Evolutionary conservation across 2,888 invertebrate genomes (phyloP).

Genomic region (Arge pagana): DNA sequence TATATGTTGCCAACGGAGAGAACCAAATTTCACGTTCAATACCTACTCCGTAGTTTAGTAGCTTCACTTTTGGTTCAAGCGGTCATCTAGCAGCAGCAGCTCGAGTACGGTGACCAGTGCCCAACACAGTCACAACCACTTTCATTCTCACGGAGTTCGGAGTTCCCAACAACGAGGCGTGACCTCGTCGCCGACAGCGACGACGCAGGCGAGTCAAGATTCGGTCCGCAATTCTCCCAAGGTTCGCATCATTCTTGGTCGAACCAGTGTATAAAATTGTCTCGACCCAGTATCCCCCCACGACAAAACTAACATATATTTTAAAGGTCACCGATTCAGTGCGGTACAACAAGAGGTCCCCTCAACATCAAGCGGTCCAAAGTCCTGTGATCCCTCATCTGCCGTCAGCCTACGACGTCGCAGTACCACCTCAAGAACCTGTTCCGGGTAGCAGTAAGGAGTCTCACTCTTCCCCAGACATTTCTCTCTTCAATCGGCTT

Average conservation of each 20-base stretch:
- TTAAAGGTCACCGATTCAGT: constrained; percentile 43
- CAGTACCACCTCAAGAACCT: constrained; percentile 43
- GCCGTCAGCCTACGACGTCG: constrained; percentile 40
- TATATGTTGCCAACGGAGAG: not conserved
- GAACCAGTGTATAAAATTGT: no score
- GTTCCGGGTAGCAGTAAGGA: constrained; percentile 52
- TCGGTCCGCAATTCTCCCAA: constrained; percentile 50
- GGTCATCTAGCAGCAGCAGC: constrained; percentile 51
- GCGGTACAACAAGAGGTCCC: constrained; percentile 47
- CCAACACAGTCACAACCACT: constrained; percentile 50
- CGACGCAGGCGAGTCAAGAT: constrained; percentile 47
- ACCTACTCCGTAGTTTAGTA: constrained; percentile 5
- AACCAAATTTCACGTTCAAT: not conserved
- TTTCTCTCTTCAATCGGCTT: constrained; percentile 53
- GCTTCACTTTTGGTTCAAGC: constrained; percentile 35
- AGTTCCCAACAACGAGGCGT: constrained; percentile 49
- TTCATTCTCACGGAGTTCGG: constrained; percentile 48
- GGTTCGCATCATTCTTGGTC: constrained; percentile 32
- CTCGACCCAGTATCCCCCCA: no score
- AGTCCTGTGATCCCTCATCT: constrained; percentile 36
- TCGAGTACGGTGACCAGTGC: constrained; percentile 52
- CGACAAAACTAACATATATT: no score
- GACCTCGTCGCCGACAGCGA: constrained; percentile 45
- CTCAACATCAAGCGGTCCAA: constrained; percentile 45
- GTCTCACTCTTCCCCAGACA: constrained; percentile 46